phyloP scores from a whole-genome alignment of 2,113 vertebrate species.

The Chaetodon trifascialis region DNA sequence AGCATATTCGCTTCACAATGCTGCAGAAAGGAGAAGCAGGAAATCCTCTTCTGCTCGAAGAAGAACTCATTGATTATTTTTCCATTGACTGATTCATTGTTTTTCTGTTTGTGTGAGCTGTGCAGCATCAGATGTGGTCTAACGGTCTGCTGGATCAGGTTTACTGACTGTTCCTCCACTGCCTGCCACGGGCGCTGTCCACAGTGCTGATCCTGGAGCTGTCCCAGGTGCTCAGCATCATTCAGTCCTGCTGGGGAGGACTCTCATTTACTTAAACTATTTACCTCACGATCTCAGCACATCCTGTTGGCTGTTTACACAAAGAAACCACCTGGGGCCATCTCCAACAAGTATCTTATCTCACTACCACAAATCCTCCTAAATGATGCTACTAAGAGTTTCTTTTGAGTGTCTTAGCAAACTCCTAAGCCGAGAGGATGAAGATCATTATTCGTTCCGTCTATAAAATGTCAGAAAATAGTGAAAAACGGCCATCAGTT shows the following conservation, averaged over 20 bases:
- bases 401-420: too few relatives aligned
- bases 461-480: neutral
- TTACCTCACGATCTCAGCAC: neutral
- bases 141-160: neutral
- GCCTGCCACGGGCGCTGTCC: constrained; percentile 29
- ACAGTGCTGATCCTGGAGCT: constrained; percentile 45
- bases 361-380: neutral
- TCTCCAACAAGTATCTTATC: neutral
- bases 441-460: neutral
- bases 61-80: too few relatives aligned
- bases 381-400: neutral
- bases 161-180: neutral
- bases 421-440: neutral
- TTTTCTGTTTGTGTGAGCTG: neutral
- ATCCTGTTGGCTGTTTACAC: neutral
- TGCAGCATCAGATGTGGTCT: neutral
- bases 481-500: neutral
- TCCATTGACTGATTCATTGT: too few relatives aligned
- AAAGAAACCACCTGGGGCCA: neutral
- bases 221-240: constrained; percentile 28
- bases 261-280: neutral
- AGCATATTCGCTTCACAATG: too few relatives aligned
- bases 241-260: neutral
- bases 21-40: too few relatives aligned
- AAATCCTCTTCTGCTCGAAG: too few relatives aligned